Evolutionary conservation across 1,140 invertebrate species (phyloP), one percentile per base, ranked within the genome.

Genomic region (Drosophila quadrilineata): DNA sequence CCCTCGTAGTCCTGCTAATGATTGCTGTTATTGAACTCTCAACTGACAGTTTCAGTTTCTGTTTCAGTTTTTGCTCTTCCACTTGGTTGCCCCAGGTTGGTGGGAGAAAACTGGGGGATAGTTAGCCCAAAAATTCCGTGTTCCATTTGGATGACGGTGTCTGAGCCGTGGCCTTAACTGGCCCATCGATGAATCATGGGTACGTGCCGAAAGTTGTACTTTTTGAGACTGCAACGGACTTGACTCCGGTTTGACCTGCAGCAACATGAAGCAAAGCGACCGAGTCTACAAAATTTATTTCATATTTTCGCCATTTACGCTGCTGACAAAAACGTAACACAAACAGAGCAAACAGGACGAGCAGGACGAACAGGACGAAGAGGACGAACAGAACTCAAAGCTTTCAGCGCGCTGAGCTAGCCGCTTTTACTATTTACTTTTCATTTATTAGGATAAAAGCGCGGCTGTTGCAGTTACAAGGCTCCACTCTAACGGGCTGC

Each of bases 401-500:
- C 35, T 48, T n/a, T n/a, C n/a, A n/a, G n/a, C 17, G 22, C 19
- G 63, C 57, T 67, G 57, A 67, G 57, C 28, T 68, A n/a, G 57
- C 45, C 56, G 75, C 62, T 45, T 71, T 65, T 67, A 21, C 38
- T 82, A 82, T 82, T 82, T 84, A 75, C 77, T 77, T 82, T 82
- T 84, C 77, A 74, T 82, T 82, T 84, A 82, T 84, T 77, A 77
- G 79, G 6, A 17, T 3, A 77, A 75, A 80, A 65, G 64, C 71
- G 68, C 56, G 28, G 6, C 24, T 46, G 40, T 21, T 66, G 56
- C 63, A 66, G 63, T 52, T 50, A 41, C 48, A 46, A 36, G 35
- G 35, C 19, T 17, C 22, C 10, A 1, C 3, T 0, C 21, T n/a
- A n/a, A n/a, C n/a, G n/a, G n/a, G n/a, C n/a, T n/a, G n/a, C n/a